Evolutionary conservation across 2,888 invertebrate species (phyloP).

Genomic region (Apamea monoglypha): DNA sequence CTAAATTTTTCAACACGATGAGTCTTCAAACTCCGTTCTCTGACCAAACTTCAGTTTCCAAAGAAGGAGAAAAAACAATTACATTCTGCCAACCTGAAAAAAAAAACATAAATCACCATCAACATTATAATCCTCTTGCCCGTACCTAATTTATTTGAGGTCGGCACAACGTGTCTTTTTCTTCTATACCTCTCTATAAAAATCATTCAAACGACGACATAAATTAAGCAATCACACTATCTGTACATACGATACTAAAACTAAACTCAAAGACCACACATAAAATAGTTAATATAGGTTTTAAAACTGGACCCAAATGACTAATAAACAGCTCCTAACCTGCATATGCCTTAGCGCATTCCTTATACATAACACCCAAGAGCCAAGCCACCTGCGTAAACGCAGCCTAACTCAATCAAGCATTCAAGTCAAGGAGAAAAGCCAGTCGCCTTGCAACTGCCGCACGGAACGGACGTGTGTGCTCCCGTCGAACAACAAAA

Average conservation of each 20-base stretch:
- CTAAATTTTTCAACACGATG: background rate
- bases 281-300: constrained; percentile 15
- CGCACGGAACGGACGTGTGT: constrained; percentile 66
- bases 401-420: constrained; percentile 76
- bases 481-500: constrained; percentile 44
- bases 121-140: background rate
- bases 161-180: background rate
- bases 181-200: background rate
- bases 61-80: no score
- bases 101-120: background rate
- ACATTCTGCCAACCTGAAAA: background rate
- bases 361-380: constrained; percentile 49
- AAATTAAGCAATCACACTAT: background rate
- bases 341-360: constrained; percentile 44
- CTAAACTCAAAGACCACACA: background rate
- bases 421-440: constrained; percentile 68
- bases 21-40: no score
- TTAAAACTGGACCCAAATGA: constrained; percentile 33
- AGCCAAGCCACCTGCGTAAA: constrained; percentile 71
- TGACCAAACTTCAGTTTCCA: no score
- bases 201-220: background rate
- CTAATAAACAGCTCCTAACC: constrained; percentile 24
- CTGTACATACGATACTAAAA: background rate
- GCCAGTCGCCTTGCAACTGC: constrained; percentile 72
- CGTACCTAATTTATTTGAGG: background rate